phyloP scores from a whole-genome alignment of 2,888 invertebrate species.

The Dynastes maya region DNA sequence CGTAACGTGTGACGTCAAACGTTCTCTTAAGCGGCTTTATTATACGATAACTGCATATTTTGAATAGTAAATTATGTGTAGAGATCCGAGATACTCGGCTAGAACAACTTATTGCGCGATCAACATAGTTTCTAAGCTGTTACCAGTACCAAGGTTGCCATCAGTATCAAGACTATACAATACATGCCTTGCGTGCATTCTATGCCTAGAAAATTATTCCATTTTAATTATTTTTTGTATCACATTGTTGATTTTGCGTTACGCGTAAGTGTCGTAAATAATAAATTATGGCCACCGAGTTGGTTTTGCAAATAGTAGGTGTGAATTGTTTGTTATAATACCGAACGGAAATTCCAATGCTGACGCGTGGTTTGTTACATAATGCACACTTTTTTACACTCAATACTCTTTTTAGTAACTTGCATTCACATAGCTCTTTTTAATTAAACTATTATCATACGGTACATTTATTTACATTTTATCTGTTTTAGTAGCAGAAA shows the following conservation, averaged over 20 bases:
- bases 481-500: no score
- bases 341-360: conserved; percentile 31
- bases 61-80: conserved; percentile 54
- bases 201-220: conserved; percentile 5
- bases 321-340: conserved; percentile 42
- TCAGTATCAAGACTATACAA: conserved; percentile 17
- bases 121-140: neutral
- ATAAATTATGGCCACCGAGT: conserved; percentile 16
- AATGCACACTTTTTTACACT: neutral
- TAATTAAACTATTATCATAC: no score
- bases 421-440: no score
- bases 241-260: conserved; percentile 35
- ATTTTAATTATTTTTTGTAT: conserved; percentile 6
- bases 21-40: neutral
- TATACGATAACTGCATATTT: conserved; percentile 53
- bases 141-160: conserved; percentile 27
- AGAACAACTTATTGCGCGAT: neutral
- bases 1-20: conserved; percentile 55
- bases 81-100: neutral
- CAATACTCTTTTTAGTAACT: neutral
- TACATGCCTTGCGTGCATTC: neutral
- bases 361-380: conserved; percentile 38
- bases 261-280: conserved; percentile 17
- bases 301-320: conserved; percentile 27
- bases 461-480: no score